Evolutionary conservation across 1,140 invertebrate species (phyloP), one percentile per base, ranked within the genome.

Genomic region (Cotesia chilonis): DNA sequence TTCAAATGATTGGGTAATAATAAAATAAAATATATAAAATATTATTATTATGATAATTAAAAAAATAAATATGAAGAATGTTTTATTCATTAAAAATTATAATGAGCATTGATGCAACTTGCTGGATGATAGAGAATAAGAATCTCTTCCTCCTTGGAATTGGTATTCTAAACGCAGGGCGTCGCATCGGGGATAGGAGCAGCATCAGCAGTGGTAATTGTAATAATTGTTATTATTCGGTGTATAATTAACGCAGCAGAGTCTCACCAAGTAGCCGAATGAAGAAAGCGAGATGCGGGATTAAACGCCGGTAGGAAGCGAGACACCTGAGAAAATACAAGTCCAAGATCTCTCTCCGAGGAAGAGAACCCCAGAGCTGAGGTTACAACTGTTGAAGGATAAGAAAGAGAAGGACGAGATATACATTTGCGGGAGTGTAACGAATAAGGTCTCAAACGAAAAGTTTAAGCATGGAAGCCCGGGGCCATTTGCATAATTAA

Each of bases 151-250:
- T 28, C 3, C 28, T 28, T 47, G 71, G 59, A 76, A 71, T 76
- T 71, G 64, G 66, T 76, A 76, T 76, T 76, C 75, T 66, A 55
- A 17, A 41, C 57, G 71, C 67, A 70, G 60, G 60, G 69, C 74
- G 69, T 60, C 70, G 65, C 68, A 72, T 65, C 20, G 41, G 77
- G 75, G 73, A 72, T 75, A 47, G 41, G 6, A 47, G 41, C 41
- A 5, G 41, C 6, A 47, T 6, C 75, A 75, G 69, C 72, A 75
- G 70, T 76, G 76, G 78, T 81, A 82, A 82, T 82, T 82, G 77
- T 81, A 82, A 81, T 82, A 82, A 82, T 82, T 82, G 81, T 82
- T 82, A 82, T 82, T 82, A 82, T 82, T 82, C 80, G 79, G 81
- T 82, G 80, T 82, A 82, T 82, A 82, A 82, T 82, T 82, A 82